Conservation (phyloP, 2,797 vertebrate species). For the Chloroceryle amazona region DNA sequence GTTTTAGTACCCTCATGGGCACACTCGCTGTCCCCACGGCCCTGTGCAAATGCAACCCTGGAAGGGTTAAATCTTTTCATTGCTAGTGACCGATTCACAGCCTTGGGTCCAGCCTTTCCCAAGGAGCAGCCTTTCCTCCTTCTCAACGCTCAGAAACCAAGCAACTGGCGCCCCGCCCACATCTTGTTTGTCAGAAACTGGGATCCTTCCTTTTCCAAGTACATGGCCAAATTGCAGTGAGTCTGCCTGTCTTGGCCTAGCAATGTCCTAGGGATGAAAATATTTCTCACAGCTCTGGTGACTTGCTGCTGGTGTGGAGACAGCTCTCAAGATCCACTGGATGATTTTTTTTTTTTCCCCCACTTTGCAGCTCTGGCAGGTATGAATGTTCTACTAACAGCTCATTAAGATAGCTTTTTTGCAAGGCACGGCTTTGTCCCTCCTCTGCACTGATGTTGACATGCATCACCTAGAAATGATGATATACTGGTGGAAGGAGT, state of each 20-base stretch:
- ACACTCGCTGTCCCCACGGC: accelerated
- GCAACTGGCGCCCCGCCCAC: slow-evolving; percentile 36
- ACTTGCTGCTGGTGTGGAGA: neutral
- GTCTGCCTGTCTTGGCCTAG: neutral
- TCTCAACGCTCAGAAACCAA: slow-evolving; percentile 6
- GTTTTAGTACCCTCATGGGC: neutral
- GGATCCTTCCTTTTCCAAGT: slow-evolving; percentile 24
- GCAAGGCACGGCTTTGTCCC: neutral
- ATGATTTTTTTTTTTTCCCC: neutral
- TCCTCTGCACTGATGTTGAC: neutral
- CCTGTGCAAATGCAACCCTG: neutral
- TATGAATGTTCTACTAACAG: slow-evolving; percentile 4
- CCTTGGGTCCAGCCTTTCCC: neutral
- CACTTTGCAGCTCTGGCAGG: neutral
- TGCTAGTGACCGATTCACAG: neutral
- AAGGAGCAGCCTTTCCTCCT: slow-evolving; percentile 2
- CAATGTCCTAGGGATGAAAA: neutral
- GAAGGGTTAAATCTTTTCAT: slow-evolving; percentile 2
- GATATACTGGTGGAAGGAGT: neutral
- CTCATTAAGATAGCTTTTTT: neutral
- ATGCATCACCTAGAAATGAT: neutral
- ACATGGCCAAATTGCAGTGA: neutral
- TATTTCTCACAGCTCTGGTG: slow-evolving; percentile 8
- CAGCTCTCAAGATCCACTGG: neutral
- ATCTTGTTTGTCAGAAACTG: slow-evolving; percentile 32